Evolutionary conservation across 2,113 vertebrate genomes (phyloP).

Genomic region (Argyrosomus japonicus): DNA sequence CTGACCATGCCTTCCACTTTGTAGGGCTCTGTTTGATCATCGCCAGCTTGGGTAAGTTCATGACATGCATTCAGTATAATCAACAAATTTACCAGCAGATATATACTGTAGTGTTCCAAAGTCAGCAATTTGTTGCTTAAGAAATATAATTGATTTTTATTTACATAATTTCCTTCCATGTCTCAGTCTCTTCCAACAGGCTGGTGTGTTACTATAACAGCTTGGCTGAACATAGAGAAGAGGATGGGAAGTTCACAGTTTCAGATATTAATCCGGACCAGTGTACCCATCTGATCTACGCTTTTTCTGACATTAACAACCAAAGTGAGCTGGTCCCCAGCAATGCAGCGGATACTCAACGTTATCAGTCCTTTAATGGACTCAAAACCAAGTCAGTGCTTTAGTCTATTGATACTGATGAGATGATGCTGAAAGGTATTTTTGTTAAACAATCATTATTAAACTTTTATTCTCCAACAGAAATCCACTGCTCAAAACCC

Average conservation of each 20-base stretch:
- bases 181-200: conserved; percentile 76
- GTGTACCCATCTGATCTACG: conserved; percentile 86
- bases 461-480: conserved; percentile 61
- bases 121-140: neutral
- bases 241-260: conserved; percentile 71
- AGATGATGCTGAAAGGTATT: neutral
- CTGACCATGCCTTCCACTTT: conserved; percentile 4
- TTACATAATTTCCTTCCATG: neutral
- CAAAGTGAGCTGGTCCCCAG: conserved; percentile 81
- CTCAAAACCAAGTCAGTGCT: conserved; percentile 82
- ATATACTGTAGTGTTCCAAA: neutral
- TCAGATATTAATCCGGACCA: conserved; percentile 81
- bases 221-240: conserved; percentile 84
- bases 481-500: conserved; percentile 84
- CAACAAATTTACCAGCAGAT: neutral
- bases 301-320: conserved; percentile 82
- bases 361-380: conserved; percentile 82
- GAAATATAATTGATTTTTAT: neutral
- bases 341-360: conserved; percentile 79
- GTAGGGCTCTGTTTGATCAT: conserved; percentile 40
- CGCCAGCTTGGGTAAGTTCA: conserved; percentile 36
- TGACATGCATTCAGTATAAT: neutral
- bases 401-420: too few relatives aligned
- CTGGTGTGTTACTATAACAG: conserved; percentile 88
- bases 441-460: neutral